Evolutionary conservation across 2,888 invertebrate genomes (phyloP).

Genomic region (Morpho helenor): DNA sequence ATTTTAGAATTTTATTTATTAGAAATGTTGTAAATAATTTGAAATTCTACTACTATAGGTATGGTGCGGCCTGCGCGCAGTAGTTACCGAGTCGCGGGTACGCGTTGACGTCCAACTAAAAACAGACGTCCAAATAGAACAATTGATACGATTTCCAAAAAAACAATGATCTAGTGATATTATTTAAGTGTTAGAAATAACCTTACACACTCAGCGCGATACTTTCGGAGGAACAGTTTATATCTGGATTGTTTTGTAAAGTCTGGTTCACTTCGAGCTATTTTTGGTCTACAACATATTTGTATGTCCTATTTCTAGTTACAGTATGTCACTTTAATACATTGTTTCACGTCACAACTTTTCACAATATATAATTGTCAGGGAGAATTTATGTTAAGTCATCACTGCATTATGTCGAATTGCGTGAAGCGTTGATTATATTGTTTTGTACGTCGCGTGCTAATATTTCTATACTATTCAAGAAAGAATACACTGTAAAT

Average conservation of each 20-base stretch:
- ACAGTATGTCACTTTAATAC: constrained; percentile 15
- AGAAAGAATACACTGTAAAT: too few species aligned
- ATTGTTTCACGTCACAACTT: constrained; percentile 24
- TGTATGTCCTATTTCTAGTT: constrained; percentile 33
- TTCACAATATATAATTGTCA: constrained; percentile 4
- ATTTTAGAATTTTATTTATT: background rate
- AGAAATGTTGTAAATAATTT: constrained; percentile 25
- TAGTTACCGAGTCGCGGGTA: constrained; percentile 53
- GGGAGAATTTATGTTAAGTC: constrained; percentile 30
- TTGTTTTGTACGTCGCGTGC: constrained; percentile 14
- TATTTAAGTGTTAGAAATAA: constrained; percentile 5
- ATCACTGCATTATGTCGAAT: constrained; percentile 65
- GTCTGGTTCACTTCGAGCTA: constrained; percentile 49
- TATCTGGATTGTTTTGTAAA: constrained; percentile 39
- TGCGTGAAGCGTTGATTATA: constrained; percentile 30
- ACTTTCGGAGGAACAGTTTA: too few species aligned
- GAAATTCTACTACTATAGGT: constrained; percentile 47
- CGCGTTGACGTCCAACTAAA: constrained; percentile 56
- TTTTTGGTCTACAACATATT: constrained; percentile 50
- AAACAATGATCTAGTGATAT: constrained; percentile 53
- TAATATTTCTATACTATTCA: background rate
- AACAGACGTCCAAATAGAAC: constrained; percentile 40
- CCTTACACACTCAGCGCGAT: constrained; percentile 18
- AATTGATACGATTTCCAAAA: constrained; percentile 43
- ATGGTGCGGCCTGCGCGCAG: constrained; percentile 60